Base-by-base conservation (phyloP, 2,888 invertebrate genomes). In the Mythimna pallens region DNA sequence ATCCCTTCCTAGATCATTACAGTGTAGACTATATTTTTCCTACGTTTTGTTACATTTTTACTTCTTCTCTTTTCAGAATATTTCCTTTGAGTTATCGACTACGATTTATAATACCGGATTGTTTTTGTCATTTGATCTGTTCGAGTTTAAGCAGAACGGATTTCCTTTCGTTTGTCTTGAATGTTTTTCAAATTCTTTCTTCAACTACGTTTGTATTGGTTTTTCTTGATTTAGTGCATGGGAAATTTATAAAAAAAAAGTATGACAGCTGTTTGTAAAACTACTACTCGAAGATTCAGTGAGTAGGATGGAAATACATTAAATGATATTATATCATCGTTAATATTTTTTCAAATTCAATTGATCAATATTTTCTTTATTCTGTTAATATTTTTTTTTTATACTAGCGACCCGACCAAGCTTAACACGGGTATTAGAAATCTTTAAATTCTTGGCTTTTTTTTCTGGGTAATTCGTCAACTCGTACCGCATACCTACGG, bases 71-170 rank as follows among this genome's bases (percentile, higher is more conserved):
- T 77, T 70, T 67, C 30, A 54, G 36, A 84, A 81, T 72, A 75
- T 78, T 84, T 84, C 62, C 65, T 78, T 84, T 68, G 68, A 80
- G 76, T 77, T 76, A 84, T 85, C 34, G 73, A 66, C n/a, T 62
- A 67, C 75, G 69, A 82, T 86, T 83, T 81, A 78, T 83, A 73
- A 82, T 70, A 63, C 67, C 61, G 65, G 68, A 71, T 85, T 78
- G 76, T 84, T 83, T 78, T 71, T 73, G 76, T 78, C 73, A 81
- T 83, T 80, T 70, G 71, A 82, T 81, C 80, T 64, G 63, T 76
- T 75, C 65, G 30, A 72, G 58, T 76, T 78, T 64, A 76, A 76
- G 36, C 58, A 65, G 47, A 73, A 47, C 64, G 65, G 72, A 77
- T 79, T 71, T 74, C 69, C 22, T 70, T 62, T 71, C 57, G 61